Percentiles rank a stretch among this genome's conserved stretches.
phyloP scores from a whole-genome alignment of 2,797 vertebrate species.

The Eidolon dupreanum region DNA sequence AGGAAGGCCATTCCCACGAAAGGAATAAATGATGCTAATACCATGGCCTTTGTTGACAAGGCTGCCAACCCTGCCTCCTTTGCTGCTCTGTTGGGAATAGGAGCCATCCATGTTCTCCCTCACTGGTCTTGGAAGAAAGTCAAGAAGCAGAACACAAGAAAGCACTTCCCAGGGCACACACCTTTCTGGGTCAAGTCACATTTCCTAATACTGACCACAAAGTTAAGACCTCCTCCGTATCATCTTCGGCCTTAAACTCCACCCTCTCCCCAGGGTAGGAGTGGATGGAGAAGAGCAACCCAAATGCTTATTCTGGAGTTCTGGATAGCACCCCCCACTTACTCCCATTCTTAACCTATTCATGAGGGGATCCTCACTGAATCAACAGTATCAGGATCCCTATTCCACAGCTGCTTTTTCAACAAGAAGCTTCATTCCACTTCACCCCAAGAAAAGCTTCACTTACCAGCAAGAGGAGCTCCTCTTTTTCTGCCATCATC shows the following conservation, averaged over 20 bases:
- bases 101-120: background rate
- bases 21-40: background rate
- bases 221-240: background rate
- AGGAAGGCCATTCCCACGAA: background rate
- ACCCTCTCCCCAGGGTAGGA: background rate
- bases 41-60: background rate
- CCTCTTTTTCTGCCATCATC: background rate
- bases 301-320: background rate
- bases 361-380: background rate
- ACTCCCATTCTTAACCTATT: background rate
- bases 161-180: background rate
- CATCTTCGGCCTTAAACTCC: background rate
- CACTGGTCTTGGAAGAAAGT: background rate
- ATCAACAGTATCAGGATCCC: background rate
- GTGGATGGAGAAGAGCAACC: background rate
- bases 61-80: background rate
- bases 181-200: background rate
- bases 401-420: background rate
- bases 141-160: background rate
- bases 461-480: background rate
- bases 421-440: background rate
- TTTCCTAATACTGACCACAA: conserved; percentile 7
- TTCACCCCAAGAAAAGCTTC: background rate
- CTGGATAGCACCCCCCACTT: background rate
- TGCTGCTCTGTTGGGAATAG: background rate